Percentiles rank a stretch among this genome's conserved stretches.
Evolutionary conservation across 2,113 vertebrate species (phyloP).

Genomic region (Calypte anna): DNA sequence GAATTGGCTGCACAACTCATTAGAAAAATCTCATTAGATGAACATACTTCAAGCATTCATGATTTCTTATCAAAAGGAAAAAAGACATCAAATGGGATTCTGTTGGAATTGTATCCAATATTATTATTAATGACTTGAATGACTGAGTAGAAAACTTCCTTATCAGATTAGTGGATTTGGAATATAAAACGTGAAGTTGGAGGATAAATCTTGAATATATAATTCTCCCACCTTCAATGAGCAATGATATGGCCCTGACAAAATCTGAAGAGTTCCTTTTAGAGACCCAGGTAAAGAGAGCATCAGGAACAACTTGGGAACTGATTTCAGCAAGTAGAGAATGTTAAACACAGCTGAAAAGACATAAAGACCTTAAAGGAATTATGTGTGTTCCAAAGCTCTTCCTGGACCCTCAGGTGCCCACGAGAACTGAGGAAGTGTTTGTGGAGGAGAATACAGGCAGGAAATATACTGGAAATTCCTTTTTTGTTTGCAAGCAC

Average conservation of each 20-base stretch:
- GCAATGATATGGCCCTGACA: background rate
- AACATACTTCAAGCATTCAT: background rate
- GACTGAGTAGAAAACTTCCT: background rate
- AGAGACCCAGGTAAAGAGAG: no score
- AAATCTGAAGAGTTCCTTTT: background rate
- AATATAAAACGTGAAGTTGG: no score
- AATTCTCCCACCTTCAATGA: no score
- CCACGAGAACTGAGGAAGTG: background rate
- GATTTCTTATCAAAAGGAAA: background rate
- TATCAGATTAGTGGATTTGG: background rate
- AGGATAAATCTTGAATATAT: background rate
- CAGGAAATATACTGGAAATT: background rate
- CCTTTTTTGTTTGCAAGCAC: background rate
- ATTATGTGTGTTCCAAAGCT: background rate
- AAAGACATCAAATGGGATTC: background rate
- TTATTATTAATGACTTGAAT: background rate
- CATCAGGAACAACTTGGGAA: no score
- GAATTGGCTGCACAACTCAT: background rate
- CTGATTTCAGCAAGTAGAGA: no score
- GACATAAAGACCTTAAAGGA: background rate
- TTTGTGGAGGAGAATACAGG: background rate
- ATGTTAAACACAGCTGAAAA: no score
- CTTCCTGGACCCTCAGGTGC: background rate
- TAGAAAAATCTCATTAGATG: background rate
- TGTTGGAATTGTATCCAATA: background rate